Conservation (phyloP, 2,113 vertebrate species). For the Pseudolaguvia tuberculata region DNA sequence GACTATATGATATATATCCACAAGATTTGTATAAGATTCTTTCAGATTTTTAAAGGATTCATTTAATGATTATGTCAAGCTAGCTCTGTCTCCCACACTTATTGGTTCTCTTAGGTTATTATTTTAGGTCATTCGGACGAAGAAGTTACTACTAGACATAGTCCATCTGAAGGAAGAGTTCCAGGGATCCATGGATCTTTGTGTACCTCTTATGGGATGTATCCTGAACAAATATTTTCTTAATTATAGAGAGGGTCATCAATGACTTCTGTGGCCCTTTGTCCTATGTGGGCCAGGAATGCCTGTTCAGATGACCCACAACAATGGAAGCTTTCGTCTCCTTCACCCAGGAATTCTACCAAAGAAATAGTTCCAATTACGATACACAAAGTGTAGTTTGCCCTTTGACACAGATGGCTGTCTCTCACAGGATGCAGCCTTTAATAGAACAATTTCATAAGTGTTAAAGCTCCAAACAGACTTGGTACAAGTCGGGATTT, state of each 20-base stretch:
- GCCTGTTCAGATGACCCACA: background rate
- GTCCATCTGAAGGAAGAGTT: slow-evolving; percentile 12
- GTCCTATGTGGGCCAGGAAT: slow-evolving; percentile 6
- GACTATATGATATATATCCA: slow-evolving; percentile 35
- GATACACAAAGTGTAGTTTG: background rate
- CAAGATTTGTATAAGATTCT: background rate
- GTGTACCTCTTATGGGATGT: slow-evolving; percentile 12
- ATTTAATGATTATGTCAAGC: slow-evolving; percentile 49
- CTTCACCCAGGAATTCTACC: background rate
- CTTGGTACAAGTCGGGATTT: background rate
- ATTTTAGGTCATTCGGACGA: slow-evolving; percentile 9
- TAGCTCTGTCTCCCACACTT: background rate
- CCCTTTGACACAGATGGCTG: background rate
- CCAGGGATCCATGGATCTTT: slow-evolving; percentile 3
- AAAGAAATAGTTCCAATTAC: background rate
- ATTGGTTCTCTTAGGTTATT: background rate
- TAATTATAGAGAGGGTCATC: slow-evolving; percentile 20
- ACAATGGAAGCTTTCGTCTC: background rate
- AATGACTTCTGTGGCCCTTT: background rate
- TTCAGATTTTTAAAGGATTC: slow-evolving; percentile 41
- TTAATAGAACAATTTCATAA: background rate
- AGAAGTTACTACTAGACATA: slow-evolving; percentile 12
- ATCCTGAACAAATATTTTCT: slow-evolving; percentile 25
- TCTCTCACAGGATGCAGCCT: background rate
- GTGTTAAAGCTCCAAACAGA: background rate